Conservation (phyloP, 2,888 invertebrate species). For the Ptychoptera contaminata region DNA sequence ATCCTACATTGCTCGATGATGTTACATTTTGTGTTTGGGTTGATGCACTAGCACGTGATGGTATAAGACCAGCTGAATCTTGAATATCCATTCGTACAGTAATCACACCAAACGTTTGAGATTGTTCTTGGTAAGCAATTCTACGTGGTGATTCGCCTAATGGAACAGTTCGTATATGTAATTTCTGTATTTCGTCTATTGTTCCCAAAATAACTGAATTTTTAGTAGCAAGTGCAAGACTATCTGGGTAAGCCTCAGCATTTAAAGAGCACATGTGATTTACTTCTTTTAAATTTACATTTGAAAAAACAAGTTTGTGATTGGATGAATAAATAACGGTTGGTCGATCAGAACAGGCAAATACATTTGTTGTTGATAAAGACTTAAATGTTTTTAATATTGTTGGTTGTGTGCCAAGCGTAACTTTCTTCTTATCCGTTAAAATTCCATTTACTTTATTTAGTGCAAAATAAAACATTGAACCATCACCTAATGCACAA, state of each 20-base stretch:
- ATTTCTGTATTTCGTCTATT: constrained; percentile 95
- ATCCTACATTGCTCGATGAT: constrained; percentile 38
- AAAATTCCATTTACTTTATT: constrained; percentile 59
- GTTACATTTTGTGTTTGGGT: constrained; percentile 53
- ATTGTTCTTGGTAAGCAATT: constrained; percentile 87
- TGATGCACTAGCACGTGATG: constrained; percentile 56
- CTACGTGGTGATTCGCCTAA: constrained; percentile 87
- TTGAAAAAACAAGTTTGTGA: constrained; percentile 96
- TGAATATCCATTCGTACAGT: constrained; percentile 80
- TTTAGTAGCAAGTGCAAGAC: constrained; percentile 33
- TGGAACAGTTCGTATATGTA: constrained; percentile 91
- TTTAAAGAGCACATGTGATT: constrained; percentile 97
- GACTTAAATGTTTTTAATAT: constrained; percentile 80
- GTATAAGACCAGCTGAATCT: constrained; percentile 54
- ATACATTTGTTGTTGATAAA: constrained; percentile 85
- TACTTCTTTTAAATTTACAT: constrained; percentile 87
- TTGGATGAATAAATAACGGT: constrained; percentile 99
- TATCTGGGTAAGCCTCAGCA: constrained; percentile 88
- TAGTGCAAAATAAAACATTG: constrained; percentile 88
- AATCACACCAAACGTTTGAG: constrained; percentile 88
- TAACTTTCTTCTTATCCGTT: constrained; percentile 85
- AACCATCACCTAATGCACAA: constrained; percentile 93
- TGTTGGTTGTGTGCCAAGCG: constrained; percentile 93
- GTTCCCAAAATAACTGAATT: constrained; percentile 69
- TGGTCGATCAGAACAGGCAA: constrained; percentile 96